Evolutionary conservation across 2,113 vertebrate species (phyloP), one percentile per base, ranked within the genome.

Genomic region (Nettapus auritus): DNA sequence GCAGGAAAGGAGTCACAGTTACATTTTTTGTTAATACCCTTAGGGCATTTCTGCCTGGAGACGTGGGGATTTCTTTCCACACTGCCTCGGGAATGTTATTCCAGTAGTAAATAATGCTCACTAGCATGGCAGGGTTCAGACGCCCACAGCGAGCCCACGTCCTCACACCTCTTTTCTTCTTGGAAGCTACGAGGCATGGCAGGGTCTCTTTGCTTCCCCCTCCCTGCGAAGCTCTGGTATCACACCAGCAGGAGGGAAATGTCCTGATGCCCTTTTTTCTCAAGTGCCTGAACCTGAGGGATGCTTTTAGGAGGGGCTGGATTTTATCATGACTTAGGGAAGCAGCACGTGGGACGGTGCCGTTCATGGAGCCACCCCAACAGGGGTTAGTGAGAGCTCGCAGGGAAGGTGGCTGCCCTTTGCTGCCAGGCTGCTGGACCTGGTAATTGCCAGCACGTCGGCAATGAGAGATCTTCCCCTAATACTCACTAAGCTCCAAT

Each of bases 401-500:
- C 20, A 3, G 46, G 46, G 20, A 20, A 48, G 46, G 46, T 48
- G 46, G 20, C 20, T 48, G 46, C 46, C 10, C 46, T 48, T 48
- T 48, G 46, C 46, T 48, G 46, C 46, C 46, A 22, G 46, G 46
- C 46, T 48, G 46, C 46, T 11, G 46, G 46, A 48, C 46, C 87
- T 94, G 91, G 80, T 66, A 68, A 87, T 71, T 91, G 93, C 91
- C 93, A 88, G 59, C 38, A 59, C 4, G 9, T 86, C 88, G 70
- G 80, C 71, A 95, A 80, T 13, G 66, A 74, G 92, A 82, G 73
- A 90, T 93, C 78, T 53, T 15, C 83, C 79, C 63, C 69, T 96
- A 95, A 97, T 92, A 13, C 70, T 92, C 40, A 9, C 93, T 94
- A 87, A 97, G 77, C 93, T 94, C 79, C 76, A 89, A 77, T 94